These are phyloP conservation scores for Yponomeuta sedellus DNA, from an alignment of 2,888 invertebrate genomes.

Conservation along the genomic window DNA sequence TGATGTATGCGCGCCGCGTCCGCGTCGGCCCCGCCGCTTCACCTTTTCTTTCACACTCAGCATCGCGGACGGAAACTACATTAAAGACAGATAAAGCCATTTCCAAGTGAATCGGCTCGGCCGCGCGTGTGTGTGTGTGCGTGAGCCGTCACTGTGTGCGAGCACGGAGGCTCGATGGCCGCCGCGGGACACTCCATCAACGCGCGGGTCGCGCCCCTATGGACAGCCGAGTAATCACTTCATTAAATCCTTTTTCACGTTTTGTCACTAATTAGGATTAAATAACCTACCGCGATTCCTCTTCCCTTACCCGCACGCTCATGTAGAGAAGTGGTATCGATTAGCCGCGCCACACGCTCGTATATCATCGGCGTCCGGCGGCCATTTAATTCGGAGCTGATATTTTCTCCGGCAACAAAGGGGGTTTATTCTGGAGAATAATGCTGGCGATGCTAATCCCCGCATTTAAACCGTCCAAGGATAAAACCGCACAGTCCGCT, in stretches of 20 bases:
- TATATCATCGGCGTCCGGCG: background rate
- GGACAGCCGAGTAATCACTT: too few species aligned
- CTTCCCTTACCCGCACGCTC: background rate
- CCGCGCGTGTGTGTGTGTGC: background rate
- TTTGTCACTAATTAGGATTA: background rate
- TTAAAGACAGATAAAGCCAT: background rate
- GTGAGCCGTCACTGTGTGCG: background rate
- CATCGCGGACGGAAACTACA: background rate
- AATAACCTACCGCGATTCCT: background rate
- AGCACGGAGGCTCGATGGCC: background rate
- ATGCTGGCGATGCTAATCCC: background rate
- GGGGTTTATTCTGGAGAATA: background rate
- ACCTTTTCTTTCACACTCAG: background rate
- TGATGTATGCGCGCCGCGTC: conserved; percentile 3
- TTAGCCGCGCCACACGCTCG: background rate
- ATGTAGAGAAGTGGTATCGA: background rate
- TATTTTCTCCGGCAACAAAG: background rate
- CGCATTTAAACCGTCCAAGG: background rate
- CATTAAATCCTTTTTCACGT: background rate
- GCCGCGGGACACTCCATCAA: background rate
- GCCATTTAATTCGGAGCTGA: background rate
- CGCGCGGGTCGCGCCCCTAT: background rate
- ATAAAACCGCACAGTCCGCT: conserved; percentile 1
- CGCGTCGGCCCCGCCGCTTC: background rate
- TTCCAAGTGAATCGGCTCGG: background rate